These are phyloP conservation scores for Danaus chrysippus DNA, from an alignment of 2,888 invertebrate genomes.

Conservation along the genomic window DNA sequence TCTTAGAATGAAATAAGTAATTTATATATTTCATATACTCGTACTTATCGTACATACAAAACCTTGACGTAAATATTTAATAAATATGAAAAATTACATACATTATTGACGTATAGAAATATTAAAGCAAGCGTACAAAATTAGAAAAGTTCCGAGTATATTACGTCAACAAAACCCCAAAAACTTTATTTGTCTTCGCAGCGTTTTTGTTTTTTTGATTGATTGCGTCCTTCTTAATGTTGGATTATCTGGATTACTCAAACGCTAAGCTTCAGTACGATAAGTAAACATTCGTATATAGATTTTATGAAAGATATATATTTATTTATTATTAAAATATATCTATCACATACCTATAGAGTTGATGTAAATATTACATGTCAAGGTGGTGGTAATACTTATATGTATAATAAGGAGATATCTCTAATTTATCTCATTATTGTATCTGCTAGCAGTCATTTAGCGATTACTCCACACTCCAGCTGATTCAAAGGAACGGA, in stretches of 20 bases:
- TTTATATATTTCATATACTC: too few species aligned
- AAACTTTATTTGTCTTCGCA: slow-evolving; percentile 25
- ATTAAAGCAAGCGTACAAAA: neutral
- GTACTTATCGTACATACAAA: too few species aligned
- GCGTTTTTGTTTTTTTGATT: slow-evolving; percentile 48
- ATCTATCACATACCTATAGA: too few species aligned
- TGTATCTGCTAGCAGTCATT: neutral
- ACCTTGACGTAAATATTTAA: too few species aligned
- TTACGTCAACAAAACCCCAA: slow-evolving; percentile 3
- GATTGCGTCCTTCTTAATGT: slow-evolving; percentile 48
- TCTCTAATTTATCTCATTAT: too few species aligned
- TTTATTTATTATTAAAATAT: too few species aligned
- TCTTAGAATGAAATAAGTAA: too few species aligned
- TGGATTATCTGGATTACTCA: slow-evolving; percentile 42
- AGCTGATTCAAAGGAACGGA: slow-evolving; percentile 10
- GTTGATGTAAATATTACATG: too few species aligned
- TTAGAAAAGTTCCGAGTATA: neutral
- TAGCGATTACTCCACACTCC: neutral
- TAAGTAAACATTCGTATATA: slow-evolving; percentile 7
- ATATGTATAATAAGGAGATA: too few species aligned
- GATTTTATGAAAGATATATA: too few species aligned
- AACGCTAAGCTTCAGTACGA: slow-evolving; percentile 18
- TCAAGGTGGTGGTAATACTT: too few species aligned
- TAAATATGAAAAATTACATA: neutral
- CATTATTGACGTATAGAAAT: neutral